Base-by-base conservation (phyloP, 2,888 invertebrate species). In the Leptinotarsa juncta region DNA sequence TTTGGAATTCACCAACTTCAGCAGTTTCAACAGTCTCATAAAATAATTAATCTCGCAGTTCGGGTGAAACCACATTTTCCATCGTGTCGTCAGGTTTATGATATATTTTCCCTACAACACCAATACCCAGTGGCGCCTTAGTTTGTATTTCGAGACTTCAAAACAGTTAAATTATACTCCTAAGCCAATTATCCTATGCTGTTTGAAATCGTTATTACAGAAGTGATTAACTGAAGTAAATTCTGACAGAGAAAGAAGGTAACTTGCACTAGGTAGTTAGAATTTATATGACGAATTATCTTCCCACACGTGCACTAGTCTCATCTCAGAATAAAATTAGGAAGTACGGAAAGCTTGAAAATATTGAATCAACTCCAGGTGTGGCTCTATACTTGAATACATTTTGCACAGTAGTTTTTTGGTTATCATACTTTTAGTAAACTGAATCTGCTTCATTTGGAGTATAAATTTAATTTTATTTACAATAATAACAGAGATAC, bases 281-380 rank as follows among this genome's bases (percentile, higher is more conserved):
- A n/a, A 62, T 62, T 62, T 62, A 62, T 62, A 62, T 62, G 42
- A 16, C 42, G 62, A 42, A n/a, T 62, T 62, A 26, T 32, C 42
- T 42, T 4, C 15, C 32, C 32, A 62, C 26, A n/a, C 62, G 32
- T 32, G 26, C 62, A 5, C 62, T 42, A n/a, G 42, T 42, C 42
- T 62, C 16, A 12, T n/a, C n/a, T 62, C 32, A 32, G 5, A 42
- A 32, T 16, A 15, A n/a, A 4, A 26, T 26, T n/a, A n/a, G 32
- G 14, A 42, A 3, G 42, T 42, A 3, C 42, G 10, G 42, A 42
- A 42, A 42, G 42, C 10, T 10, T 42, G 42, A 42, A 26, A 42
- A 32, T 32, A 15, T 62, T 32, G n/a, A 62, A 62, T 62, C 32
- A 1, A 16, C 4, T 16, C 12, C 23, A 23, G 14, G 3, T 20